Base-by-base conservation (phyloP, 2,113 vertebrate genomes). In the Strix uralensis region DNA sequence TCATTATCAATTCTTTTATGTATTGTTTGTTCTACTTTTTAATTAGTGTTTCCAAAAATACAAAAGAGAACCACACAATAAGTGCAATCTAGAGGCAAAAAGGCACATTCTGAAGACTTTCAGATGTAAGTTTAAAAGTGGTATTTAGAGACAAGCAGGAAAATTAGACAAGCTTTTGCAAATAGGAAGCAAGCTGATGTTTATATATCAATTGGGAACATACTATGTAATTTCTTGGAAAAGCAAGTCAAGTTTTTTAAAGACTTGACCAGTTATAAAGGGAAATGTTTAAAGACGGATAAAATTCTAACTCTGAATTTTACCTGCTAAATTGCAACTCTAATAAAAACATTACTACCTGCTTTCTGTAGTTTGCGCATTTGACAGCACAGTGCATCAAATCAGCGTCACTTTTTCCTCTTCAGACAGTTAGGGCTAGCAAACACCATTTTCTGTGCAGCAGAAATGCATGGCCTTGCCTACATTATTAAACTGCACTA, bases 21-120 rank as follows among this genome's bases (percentile, higher is more conserved):
- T 82, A 97, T 92, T 72, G 95, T 97, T 98, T 96, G 96, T 94
- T 98, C 95, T 66, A 97, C 96, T 98, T 98, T 96, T 97, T 98
- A 98, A 97, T 98, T 92, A 96, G 90, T 51, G 90, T 75, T 98
- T 97, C 96, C 96, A 97, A 97, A 97, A 93, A 92, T 61, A 98
- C 87, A 90, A 96, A 57, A 97, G 95, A 97, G 91, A 98, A 97
- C 95, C 96, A 95, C 42, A 80, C 78, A 80, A 40, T 77, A 92
- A 77, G 42, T 55, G 93, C 55, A 97, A 93, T 57, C 40, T 42
- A 58, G 84, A 92, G 58, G 55, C 65, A 96, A 95, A 92, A 94
- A 90, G 83, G 49, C 86, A 97, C 90, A 97, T 84, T 40, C 59
- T 95, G 55, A 94, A 89, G 84, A 90, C 86, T 36, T 72, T 69